Percentiles rank a stretch among this genome's conserved stretches.
Conservation (phyloP, 1,140 invertebrate genomes). For the Manduca sexta region DNA sequence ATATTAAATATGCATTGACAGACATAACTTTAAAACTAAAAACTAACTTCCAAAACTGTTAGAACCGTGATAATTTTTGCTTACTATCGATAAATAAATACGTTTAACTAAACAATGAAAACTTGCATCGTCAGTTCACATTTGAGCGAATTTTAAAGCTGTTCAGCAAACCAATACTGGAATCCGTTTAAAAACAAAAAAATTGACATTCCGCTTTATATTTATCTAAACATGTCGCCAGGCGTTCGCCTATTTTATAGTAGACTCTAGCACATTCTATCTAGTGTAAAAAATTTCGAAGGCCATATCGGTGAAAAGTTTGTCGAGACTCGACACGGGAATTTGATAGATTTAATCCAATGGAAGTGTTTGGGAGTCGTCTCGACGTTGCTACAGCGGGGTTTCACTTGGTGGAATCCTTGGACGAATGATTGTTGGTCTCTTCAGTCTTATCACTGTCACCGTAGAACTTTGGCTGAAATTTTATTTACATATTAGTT, state of each 20-base stretch:
- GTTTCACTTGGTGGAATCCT: constrained; percentile 55
- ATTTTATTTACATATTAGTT: constrained; percentile 9
- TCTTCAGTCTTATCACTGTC: constrained; percentile 76
- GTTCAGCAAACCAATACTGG: constrained; percentile 3
- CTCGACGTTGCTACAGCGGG: constrained; percentile 10
- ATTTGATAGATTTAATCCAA: constrained; percentile 8
- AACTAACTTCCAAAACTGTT: constrained; percentile 16
- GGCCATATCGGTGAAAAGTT: constrained; percentile 33
- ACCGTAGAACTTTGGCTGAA: constrained; percentile 78
- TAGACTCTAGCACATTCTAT: constrained; percentile 27
- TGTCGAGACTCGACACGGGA: not conserved
- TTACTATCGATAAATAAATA: constrained; percentile 44
- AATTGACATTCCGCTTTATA: no score
- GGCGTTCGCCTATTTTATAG: no score
- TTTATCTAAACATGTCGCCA: no score
- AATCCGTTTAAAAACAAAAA: no score
- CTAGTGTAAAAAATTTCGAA: constrained; percentile 35
- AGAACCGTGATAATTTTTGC: constrained; percentile 38
- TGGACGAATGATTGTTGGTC: constrained; percentile 70
- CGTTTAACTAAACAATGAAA: constrained; percentile 30
- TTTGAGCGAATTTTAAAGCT: constrained; percentile 22
- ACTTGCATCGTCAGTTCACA: constrained; percentile 23
- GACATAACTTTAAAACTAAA: constrained; percentile 26
- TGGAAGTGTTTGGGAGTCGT: constrained; percentile 26
- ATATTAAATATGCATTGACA: constrained; percentile 45